Evolutionary conservation across 2,888 invertebrate genomes (phyloP).

Genomic region (Perithous albicinctus): DNA sequence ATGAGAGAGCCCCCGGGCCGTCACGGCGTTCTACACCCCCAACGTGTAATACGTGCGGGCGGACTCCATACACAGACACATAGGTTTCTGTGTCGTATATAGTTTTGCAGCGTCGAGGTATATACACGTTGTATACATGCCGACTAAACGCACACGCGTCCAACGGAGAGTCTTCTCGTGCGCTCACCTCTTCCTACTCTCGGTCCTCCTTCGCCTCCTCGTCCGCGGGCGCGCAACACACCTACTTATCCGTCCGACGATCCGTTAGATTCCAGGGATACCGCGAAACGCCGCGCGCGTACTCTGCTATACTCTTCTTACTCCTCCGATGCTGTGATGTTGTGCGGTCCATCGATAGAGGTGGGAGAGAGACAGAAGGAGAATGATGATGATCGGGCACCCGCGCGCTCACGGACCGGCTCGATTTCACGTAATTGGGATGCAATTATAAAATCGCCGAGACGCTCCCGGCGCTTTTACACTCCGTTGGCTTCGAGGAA

Average conservation of each 20-base stretch:
- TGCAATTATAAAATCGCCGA: slow-evolving; percentile 77
- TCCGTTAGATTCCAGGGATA: slow-evolving; percentile 81
- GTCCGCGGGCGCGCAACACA: slow-evolving; percentile 70
- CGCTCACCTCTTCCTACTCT: slow-evolving; percentile 56
- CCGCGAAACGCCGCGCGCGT: slow-evolving; percentile 63
- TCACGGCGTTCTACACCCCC: slow-evolving; percentile 76
- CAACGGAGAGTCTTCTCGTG: slow-evolving; percentile 58
- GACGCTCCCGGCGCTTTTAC: slow-evolving; percentile 73
- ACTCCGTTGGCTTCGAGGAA: slow-evolving; percentile 72
- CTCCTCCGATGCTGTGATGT: slow-evolving; percentile 11
- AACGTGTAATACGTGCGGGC: slow-evolving; percentile 70
- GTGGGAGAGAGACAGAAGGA: slow-evolving; percentile 12
- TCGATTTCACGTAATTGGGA: slow-evolving; percentile 78
- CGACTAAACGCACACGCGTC: slow-evolving; percentile 65
- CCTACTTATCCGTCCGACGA: slow-evolving; percentile 75
- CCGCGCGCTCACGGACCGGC: slow-evolving; percentile 73
- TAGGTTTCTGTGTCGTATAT: not conserved
- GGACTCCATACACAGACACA: slow-evolving; percentile 58
- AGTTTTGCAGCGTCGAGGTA: not conserved
- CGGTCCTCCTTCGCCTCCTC: slow-evolving; percentile 44
- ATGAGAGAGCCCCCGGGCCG: slow-evolving; percentile 76
- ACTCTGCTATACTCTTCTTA: slow-evolving; percentile 34
- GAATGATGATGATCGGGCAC: slow-evolving; percentile 63
- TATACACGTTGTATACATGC: slow-evolving; percentile 21
- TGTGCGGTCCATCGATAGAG: slow-evolving; percentile 6